Conservation (phyloP, 1,140 invertebrate species). For the Drosophila mayri region DNA sequence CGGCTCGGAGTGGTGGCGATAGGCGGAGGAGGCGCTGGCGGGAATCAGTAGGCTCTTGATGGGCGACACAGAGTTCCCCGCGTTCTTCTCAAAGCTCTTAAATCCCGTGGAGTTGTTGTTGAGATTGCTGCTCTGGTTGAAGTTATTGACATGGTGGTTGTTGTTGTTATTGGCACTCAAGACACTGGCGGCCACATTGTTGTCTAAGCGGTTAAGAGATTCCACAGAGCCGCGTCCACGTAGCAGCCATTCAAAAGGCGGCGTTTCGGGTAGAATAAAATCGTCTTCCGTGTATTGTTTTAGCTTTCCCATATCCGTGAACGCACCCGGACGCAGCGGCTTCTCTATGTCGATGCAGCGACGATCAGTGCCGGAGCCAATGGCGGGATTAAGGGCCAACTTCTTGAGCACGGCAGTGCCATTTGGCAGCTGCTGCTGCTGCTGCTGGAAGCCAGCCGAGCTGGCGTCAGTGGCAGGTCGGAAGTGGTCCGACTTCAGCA, state of each 20-base stretch:
- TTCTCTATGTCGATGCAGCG: slow-evolving; percentile 87
- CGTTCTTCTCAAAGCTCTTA: slow-evolving; percentile 76
- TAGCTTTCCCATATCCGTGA: slow-evolving; percentile 86
- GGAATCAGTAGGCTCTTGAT: slow-evolving; percentile 78
- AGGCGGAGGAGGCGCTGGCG: slow-evolving; percentile 50
- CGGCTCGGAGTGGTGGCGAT: slow-evolving; percentile 65
- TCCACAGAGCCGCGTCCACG: slow-evolving; percentile 73
- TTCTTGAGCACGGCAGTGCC: slow-evolving; percentile 36
- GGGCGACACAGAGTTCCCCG: slow-evolving; percentile 60
- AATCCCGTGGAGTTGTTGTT: slow-evolving; percentile 75
- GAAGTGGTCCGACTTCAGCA: slow-evolving; percentile 97
- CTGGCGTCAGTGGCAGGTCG: slow-evolving; percentile 90
- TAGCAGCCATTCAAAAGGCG: slow-evolving; percentile 89
- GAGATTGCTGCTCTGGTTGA: slow-evolving; percentile 41
- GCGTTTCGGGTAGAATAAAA: slow-evolving; percentile 88
- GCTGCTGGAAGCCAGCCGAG: slow-evolving; percentile 84
- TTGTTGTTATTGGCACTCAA: slow-evolving; percentile 82
- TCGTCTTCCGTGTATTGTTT: slow-evolving; percentile 87
- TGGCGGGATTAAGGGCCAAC: slow-evolving; percentile 17
- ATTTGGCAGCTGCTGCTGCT: slow-evolving; percentile 11
- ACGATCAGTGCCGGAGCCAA: slow-evolving; percentile 43
- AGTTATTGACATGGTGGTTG: slow-evolving; percentile 27
- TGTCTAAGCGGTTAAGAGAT: slow-evolving; percentile 75
- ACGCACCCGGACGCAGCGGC: slow-evolving; percentile 89
- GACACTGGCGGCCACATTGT: slow-evolving; percentile 36